Evolutionary conservation across 2,113 vertebrate species (phyloP), one percentile per base, ranked within the genome.

Genomic region (Aldabrachelys gigantea): DNA sequence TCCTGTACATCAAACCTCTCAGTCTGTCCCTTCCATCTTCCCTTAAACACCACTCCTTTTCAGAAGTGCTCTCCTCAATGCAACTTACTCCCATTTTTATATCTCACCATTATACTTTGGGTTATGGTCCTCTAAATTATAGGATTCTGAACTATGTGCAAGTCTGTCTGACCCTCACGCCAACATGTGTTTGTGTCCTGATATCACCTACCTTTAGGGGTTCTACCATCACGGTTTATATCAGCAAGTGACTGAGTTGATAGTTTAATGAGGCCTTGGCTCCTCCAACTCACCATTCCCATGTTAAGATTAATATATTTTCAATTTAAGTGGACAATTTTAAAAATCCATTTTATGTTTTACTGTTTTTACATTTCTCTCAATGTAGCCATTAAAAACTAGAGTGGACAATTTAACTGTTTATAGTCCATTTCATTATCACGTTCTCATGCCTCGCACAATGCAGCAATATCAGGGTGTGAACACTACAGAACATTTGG

Each of bases 81-180:
- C 81, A 35, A 4, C 35, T 38, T 21, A 19, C 21, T n/a, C 13
- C 10, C 21, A 11, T 24, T 41, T 41, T 41, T 56, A 12, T 41
- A 47, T 14, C 80, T 27, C 35, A 29, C 29, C 49, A 59, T 4
- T 79, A 3, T 2, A 54, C 52, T 8, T 1, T 65, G 1, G 56
- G 7, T 12, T 53, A 44, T 4, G 17, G 19, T 54, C 6, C 3
- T n/a, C 8, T 0, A 2, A 62, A 2, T 4, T 21, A 1, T 2
- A 35, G 14, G 27, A 65, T 65, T 65, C 62, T 31, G 4, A 38
- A 41, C 38, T 25, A 41, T 10, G 22, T 41, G 69, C n/a, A 10
- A 38, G 19, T 38, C 69, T 75, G 17, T 22, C 69, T 62, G 13
- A 31, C 5, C 29, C 59, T 62, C 27, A 62, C 3, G 3, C 12